phyloP scores from a whole-genome alignment of 2,797 vertebrate species.

The Lagorchestes hirsutus region DNA sequence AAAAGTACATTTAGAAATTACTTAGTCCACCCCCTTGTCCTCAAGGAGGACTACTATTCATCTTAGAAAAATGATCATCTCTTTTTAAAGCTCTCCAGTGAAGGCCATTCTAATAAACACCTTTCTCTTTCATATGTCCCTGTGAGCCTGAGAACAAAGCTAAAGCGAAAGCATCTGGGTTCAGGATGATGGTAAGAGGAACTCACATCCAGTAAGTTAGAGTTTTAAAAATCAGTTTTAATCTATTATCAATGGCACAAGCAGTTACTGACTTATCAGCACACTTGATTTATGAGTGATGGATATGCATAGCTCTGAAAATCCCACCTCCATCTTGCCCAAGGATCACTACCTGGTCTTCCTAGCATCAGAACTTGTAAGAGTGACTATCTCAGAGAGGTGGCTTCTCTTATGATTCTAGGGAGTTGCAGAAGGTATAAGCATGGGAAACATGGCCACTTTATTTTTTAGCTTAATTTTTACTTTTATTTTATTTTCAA shows the following conservation, averaged over 20 bases:
- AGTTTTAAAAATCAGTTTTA: background rate
- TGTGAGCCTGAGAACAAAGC: background rate
- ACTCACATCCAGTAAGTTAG: background rate
- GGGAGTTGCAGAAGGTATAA: background rate
- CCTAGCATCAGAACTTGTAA: background rate
- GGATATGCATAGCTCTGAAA: background rate
- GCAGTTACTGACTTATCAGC: background rate
- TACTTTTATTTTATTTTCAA: background rate
- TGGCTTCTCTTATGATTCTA: background rate
- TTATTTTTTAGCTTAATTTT: background rate
- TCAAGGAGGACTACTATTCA: background rate
- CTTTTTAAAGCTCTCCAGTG: background rate
- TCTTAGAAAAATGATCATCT: background rate
- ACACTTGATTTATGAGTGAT: background rate
- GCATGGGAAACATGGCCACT: background rate
- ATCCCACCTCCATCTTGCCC: background rate
- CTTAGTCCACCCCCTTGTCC: background rate
- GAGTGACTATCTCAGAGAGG: background rate
- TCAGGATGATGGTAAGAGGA: background rate
- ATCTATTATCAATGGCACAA: rapidly evolving
- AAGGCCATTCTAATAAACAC: background rate
- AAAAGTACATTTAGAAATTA: background rate
- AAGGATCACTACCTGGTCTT: rapidly evolving
- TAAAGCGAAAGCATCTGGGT: background rate
- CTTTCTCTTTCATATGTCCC: background rate